Conservation (phyloP, 2,113 vertebrate genomes). For the Octodon degus region DNA sequence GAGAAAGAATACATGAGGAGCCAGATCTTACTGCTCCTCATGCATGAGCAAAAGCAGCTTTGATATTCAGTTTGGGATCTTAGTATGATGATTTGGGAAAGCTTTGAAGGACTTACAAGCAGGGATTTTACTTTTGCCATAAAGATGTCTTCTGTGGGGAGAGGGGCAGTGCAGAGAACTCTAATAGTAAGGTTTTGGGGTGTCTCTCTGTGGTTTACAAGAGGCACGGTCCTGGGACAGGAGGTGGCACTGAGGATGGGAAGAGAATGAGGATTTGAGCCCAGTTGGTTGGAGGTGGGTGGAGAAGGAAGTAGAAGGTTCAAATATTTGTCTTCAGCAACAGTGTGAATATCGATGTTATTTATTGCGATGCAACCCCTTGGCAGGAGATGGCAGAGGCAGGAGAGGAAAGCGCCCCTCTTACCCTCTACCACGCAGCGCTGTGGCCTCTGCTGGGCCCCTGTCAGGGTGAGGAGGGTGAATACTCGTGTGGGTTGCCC, state of each 20-base stretch:
- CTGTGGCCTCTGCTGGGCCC: background rate
- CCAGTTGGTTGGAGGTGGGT: background rate
- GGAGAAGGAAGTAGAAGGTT: background rate
- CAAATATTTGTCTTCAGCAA: background rate
- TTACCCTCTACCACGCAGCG: fast-evolving
- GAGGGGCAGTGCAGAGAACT: background rate
- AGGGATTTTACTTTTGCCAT: background rate
- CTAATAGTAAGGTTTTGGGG: background rate
- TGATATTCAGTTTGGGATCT: background rate
- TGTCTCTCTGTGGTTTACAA: background rate
- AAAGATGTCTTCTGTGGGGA: background rate
- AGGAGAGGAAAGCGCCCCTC: background rate
- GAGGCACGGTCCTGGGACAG: background rate
- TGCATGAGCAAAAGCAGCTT: background rate
- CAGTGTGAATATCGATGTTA: background rate
- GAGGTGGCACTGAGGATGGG: fast-evolving
- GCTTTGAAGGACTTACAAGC: background rate
- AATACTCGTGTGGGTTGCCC: background rate
- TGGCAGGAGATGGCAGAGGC: background rate
- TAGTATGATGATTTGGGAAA: background rate
- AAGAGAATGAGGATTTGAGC: background rate
- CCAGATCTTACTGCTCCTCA: background rate
- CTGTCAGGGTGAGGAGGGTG: background rate
- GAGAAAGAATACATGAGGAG: background rate
- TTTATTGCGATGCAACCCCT: background rate